A percentile compares a stretch with the other conserved stretches of the same genome.
phyloP scores from a whole-genome alignment of 1,140 invertebrate species.

The Theocolax elegans region DNA sequence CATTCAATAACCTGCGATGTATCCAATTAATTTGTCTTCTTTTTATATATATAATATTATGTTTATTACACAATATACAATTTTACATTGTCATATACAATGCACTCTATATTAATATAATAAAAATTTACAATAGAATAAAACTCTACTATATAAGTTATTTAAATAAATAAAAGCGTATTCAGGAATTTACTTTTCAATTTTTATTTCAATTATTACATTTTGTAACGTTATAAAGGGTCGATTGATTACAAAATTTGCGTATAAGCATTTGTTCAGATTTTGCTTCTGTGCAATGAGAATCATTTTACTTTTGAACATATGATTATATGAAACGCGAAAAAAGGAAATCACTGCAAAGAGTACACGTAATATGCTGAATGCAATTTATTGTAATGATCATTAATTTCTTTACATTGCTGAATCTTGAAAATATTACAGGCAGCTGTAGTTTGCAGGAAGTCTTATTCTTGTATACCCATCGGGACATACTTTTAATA shows the following conservation, averaged over 20 bases:
- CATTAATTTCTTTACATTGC: conserved; percentile 3
- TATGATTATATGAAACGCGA: not conserved
- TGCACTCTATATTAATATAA: conserved; percentile 27
- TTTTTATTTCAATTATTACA: too few species aligned
- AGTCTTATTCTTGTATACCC: conserved; percentile 31
- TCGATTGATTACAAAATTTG: conserved; percentile 8
- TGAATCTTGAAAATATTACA: conserved; percentile 27
- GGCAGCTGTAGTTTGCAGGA: conserved; percentile 13
- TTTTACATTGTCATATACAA: conserved; percentile 34
- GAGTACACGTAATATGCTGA: conserved; percentile 17
- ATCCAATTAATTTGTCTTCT: conserved; percentile 33
- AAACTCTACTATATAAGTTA: conserved; percentile 21
- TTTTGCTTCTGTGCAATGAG: not conserved
- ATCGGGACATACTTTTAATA: not conserved
- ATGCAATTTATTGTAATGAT: conserved; percentile 19
- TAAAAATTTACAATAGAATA: conserved; percentile 24
- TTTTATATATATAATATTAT: too few species aligned
- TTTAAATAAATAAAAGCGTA: conserved; percentile 20
- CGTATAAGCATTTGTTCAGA: not conserved
- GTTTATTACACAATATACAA: too few species aligned
- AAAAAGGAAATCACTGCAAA: conserved; percentile 10
- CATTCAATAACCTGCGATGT: conserved; percentile 14
- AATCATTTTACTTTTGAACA: conserved; percentile 9
- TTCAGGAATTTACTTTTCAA: too few species aligned
- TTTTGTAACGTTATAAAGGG: too few species aligned